Evolutionary conservation across 1,140 invertebrate genomes (phyloP).

Genomic region (Panagrolaimus sp.): DNA sequence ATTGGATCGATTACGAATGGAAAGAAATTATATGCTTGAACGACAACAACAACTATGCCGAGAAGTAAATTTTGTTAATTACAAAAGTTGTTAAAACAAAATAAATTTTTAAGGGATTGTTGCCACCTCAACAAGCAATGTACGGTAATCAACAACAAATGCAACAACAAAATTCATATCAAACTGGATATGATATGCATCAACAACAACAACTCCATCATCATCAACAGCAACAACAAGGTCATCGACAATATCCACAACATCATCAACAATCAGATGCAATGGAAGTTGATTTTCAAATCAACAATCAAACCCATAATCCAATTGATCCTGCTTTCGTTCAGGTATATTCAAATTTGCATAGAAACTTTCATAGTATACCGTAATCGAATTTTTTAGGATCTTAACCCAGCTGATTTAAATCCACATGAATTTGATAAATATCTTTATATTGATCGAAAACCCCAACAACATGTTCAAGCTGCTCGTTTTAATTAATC

Average conservation of each 20-base stretch:
- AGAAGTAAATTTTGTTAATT: constrained; percentile 13
- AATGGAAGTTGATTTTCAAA: constrained; percentile 26
- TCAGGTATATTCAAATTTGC: neutral
- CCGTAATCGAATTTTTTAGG: constrained; percentile 15
- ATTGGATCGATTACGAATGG: constrained; percentile 5
- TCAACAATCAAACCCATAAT: neutral
- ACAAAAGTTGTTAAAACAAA: neutral
- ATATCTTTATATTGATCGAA: constrained; percentile 23
- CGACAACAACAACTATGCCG: constrained; percentile 24
- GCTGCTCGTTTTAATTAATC: too few species aligned
- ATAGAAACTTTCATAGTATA: neutral
- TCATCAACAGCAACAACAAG: neutral
- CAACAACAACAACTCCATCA: neutral
- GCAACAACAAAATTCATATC: constrained; percentile 16
- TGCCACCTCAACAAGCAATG: neutral
- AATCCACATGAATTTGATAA: constrained; percentile 34
- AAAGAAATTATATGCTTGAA: constrained; percentile 27
- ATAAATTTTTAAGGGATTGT: constrained; percentile 18
- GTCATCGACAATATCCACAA: neutral
- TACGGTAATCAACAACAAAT: neutral
- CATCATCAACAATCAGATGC: constrained; percentile 13
- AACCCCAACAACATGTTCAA: too few species aligned
- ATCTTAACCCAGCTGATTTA: constrained; percentile 26
- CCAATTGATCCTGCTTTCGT: constrained; percentile 24
- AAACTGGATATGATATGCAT: constrained; percentile 12